Percentiles rank a stretch among this genome's conserved stretches.
phyloP scores from a whole-genome alignment of 2,113 vertebrate species.

The Cyanoramphus novaezelandiae region DNA sequence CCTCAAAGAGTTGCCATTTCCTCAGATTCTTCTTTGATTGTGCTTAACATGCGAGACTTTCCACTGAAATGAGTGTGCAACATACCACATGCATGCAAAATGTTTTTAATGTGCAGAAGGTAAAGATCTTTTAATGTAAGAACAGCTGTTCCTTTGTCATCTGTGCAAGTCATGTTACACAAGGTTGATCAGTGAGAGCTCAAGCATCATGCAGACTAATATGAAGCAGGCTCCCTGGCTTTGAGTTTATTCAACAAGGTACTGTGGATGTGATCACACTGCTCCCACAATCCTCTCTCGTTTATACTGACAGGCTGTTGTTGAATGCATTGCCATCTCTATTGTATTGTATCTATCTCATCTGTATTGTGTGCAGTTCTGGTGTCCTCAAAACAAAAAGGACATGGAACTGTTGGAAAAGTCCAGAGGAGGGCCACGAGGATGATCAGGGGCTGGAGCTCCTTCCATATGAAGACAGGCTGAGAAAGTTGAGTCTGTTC shows the following conservation, averaged over 20 bases:
- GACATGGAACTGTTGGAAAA: too few species aligned
- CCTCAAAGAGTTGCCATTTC: neutral
- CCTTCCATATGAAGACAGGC: too few species aligned
- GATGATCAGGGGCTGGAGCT: too few species aligned
- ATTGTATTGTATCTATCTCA: too few species aligned
- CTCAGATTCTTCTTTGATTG: neutral
- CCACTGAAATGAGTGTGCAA: neutral
- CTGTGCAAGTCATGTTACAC: neutral
- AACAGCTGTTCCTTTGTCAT: neutral
- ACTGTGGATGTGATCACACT: neutral
- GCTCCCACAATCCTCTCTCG: neutral
- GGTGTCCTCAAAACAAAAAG: too few species aligned
- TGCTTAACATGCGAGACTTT: neutral
- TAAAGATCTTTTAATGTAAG: neutral
- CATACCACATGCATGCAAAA: neutral
- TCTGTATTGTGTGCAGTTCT: too few species aligned
- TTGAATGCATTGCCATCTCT: neutral
- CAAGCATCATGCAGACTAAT: neutral
- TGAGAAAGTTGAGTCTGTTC: too few species aligned
- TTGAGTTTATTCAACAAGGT: neutral
- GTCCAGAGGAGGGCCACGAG: too few species aligned
- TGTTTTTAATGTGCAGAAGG: neutral
- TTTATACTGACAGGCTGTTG: neutral
- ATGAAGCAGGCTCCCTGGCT: neutral
- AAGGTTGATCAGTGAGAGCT: neutral